A percentile compares a stretch with the other conserved stretches of the same genome.
phyloP scores from a whole-genome alignment of 1,140 invertebrate genomes.

The Pogonognathellus flavescens region DNA sequence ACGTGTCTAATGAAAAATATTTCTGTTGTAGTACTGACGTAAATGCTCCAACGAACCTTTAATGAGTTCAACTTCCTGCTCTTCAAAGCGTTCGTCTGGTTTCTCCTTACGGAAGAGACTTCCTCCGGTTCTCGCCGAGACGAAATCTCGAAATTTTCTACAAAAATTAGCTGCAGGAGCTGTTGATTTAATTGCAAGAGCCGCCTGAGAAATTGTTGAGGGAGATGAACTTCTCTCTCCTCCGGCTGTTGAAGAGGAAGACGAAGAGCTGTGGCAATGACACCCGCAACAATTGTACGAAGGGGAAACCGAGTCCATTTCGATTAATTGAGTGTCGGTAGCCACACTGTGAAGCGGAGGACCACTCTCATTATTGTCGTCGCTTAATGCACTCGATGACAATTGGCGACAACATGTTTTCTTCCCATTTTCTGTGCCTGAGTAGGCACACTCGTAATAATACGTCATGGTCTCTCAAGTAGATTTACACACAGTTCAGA shows the following conservation, averaged over 20 bases:
- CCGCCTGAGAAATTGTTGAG: background rate
- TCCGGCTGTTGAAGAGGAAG: background rate
- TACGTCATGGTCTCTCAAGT: background rate
- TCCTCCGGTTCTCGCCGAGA: constrained; percentile 26
- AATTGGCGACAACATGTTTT: constrained; percentile 39
- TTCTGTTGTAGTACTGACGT: background rate
- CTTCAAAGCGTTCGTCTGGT: constrained; percentile 55
- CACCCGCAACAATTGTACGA: constrained; percentile 19
- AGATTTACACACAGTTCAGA: background rate
- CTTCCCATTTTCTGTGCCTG: constrained; percentile 5
- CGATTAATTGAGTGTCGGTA: constrained; percentile 5
- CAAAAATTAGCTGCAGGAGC: constrained; percentile 22
- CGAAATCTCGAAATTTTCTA: constrained; percentile 21
- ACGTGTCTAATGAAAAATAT: background rate
- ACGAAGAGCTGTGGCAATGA: constrained; percentile 26
- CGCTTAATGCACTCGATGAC: constrained; percentile 2
- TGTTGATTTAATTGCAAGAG: constrained; percentile 4
- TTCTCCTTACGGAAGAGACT: constrained; percentile 16
- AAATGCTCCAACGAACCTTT: constrained; percentile 50
- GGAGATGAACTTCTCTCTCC: constrained; percentile 30
- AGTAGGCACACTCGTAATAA: constrained; percentile 29
- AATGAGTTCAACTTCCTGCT: constrained; percentile 63
- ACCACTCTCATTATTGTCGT: background rate
- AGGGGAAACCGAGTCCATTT: constrained; percentile 20
- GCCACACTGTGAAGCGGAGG: background rate